A percentile compares a stretch with the other conserved stretches of the same genome.
phyloP scores from a whole-genome alignment of 1,140 invertebrate species.

The Hestina assimilis region DNA sequence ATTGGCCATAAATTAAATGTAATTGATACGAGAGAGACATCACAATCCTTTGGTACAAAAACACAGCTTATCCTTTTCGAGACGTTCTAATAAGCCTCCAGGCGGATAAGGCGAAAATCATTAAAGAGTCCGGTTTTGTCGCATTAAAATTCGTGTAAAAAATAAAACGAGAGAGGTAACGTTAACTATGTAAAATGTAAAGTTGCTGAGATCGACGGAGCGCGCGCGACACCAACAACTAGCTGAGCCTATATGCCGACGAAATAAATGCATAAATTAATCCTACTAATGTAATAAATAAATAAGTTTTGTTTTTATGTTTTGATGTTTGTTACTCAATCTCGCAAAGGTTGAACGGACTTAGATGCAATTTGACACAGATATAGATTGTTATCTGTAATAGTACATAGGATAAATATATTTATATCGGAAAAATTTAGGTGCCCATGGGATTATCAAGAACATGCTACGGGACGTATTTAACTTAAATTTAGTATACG shows the following conservation, averaged over 20 bases:
- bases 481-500: too few species aligned
- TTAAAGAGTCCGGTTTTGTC: conserved; percentile 24
- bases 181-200: conserved; percentile 28
- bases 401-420: too few species aligned
- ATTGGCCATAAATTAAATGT: conserved; percentile 32
- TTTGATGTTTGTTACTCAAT: too few species aligned
- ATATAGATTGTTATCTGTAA: too few species aligned
- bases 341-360: too few species aligned
- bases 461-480: too few species aligned
- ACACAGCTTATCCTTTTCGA: conserved; percentile 25
- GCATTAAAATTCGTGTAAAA: conserved; percentile 30
- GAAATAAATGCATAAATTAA: neutral
- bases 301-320: too few species aligned
- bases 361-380: too few species aligned
- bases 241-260: conserved; percentile 21
- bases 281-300: neutral
- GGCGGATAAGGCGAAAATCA: conserved; percentile 32
- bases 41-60: conserved; percentile 25
- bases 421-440: too few species aligned
- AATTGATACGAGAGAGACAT: conserved; percentile 36
- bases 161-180: conserved; percentile 21
- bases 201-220: conserved; percentile 19
- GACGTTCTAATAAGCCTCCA: conserved; percentile 27
- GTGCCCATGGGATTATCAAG: too few species aligned
- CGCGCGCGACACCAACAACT: conserved; percentile 12